Base-by-base conservation (phyloP, 2,797 vertebrate species). In the Hipposideros larvatus region DNA sequence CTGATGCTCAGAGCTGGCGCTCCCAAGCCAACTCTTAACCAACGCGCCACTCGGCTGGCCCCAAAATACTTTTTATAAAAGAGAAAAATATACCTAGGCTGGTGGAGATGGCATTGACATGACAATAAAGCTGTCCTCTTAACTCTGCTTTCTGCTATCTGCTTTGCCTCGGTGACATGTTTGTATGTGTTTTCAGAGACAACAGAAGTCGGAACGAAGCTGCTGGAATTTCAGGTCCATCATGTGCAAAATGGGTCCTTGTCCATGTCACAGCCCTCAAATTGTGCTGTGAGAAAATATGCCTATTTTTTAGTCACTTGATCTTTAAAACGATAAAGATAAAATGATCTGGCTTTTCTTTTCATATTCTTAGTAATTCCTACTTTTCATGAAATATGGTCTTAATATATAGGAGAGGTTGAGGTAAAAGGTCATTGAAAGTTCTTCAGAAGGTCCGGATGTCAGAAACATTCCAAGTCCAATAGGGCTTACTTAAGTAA, bases 301-400 rank as follows among this genome's bases (percentile, higher is more conserved):
- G 19, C 31, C 26, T 51, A 24, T 43, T 70, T 90, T 90, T 82
- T 5, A 71, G 41, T 26, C 46, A n/a, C 31, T 21, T 82, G 21
- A 82, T 84, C 87, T 91, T 87, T 15, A 82, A 96, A 82, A 61
- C 3, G 41, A 63, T 43, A 65, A 53, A 59, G 19, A 68, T 84
- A 53, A 91, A 95, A 61, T 66, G 11, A 71, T 61, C 34, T 51
- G 21, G 18, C 13, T 19, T 65, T 66, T 74, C 53, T 89, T 80
- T 31, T 28, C 51, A 37, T 43, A 57, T 24, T 93, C 10, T 78
- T 85, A 26, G 14, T 68, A 93, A 96, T 82, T 83, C 16, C 24
- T 65, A 55, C 26, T 73, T 88, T 65, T 73, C 31, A 9, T 84
- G 8, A 89, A 80, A 71, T 61, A 65, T 4, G 0, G 22, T 66